Percentiles rank a stretch among this genome's conserved stretches.
Conservation (phyloP, 2,113 vertebrate species). For the Oreotrochilus melanogaster region DNA sequence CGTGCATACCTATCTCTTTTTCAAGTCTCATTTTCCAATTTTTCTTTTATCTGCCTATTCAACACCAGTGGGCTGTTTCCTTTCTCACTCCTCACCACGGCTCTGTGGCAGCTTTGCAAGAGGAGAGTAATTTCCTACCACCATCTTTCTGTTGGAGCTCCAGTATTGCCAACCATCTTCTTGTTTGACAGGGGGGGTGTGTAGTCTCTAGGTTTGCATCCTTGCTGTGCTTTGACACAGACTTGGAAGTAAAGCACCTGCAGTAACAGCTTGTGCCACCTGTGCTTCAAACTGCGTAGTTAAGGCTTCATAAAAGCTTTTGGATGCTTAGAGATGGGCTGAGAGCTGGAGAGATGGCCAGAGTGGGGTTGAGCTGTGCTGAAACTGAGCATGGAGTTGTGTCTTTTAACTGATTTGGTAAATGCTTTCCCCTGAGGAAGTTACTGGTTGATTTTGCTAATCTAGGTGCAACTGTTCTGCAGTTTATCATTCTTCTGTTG, state of each 20-base stretch:
- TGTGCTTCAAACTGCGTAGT: neutral
- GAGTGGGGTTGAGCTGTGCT: neutral
- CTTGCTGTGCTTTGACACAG: neutral
- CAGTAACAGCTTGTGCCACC: neutral
- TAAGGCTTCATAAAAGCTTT: neutral
- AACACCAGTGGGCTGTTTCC: neutral
- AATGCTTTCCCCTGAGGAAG: neutral
- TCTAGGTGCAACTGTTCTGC: neutral
- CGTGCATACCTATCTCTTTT: neutral
- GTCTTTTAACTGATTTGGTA: neutral
- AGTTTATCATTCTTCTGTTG: neutral
- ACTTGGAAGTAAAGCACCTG: neutral
- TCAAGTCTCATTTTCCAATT: neutral
- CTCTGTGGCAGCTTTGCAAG: neutral
- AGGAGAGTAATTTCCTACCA: neutral
- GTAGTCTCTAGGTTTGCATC: neutral
- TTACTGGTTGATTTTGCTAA: neutral
- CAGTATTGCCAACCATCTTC: neutral
- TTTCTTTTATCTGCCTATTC: neutral
- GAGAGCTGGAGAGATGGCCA: neutral
- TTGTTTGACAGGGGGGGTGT: neutral
- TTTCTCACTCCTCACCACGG: neutral
- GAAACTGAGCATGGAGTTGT: neutral
- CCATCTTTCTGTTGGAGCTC: neutral
- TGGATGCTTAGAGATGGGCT: neutral